Evolutionary conservation across 1,140 invertebrate species (phyloP).

Genomic region (Aplysia californica): DNA sequence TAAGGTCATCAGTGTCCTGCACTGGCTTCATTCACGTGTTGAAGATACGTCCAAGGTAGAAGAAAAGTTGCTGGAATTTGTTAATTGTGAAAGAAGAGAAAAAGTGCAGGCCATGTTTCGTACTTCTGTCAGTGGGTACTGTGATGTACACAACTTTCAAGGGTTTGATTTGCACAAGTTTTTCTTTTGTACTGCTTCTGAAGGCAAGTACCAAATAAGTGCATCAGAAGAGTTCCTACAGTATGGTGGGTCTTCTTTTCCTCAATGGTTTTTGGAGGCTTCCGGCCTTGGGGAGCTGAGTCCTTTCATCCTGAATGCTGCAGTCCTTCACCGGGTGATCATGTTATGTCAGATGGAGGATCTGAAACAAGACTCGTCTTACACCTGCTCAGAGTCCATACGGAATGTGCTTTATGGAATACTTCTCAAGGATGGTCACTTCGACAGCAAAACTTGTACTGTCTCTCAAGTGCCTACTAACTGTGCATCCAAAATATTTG

Average conservation of each 20-base stretch:
- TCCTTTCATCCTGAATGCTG: slow-evolving; percentile 76
- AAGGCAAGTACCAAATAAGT: neutral
- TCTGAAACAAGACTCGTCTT: slow-evolving; percentile 72
- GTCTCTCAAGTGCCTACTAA: too few relatives aligned
- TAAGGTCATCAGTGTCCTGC: slow-evolving; percentile 76
- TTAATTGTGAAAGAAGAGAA: slow-evolving; percentile 45
- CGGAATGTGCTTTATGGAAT: slow-evolving; percentile 77
- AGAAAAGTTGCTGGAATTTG: slow-evolving; percentile 65
- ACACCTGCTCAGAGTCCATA: slow-evolving; percentile 74
- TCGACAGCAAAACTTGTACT: too few relatives aligned
- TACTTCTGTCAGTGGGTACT: slow-evolving; percentile 50
- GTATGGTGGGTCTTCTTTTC: slow-evolving; percentile 55
- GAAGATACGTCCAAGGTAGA: slow-evolving; percentile 74
- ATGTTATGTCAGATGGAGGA: slow-evolving; percentile 81
- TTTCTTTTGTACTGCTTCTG: slow-evolving; percentile 21
- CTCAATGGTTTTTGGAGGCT: slow-evolving; percentile 76
- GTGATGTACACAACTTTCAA: slow-evolving; percentile 28
- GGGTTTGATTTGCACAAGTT: slow-evolving; percentile 32
- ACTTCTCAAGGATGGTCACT: slow-evolving; percentile 64
- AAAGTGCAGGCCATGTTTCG: slow-evolving; percentile 40
- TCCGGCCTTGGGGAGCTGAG: slow-evolving; percentile 74
- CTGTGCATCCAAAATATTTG: too few relatives aligned
- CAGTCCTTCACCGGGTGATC: slow-evolving; percentile 75
- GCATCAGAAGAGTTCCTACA: slow-evolving; percentile 6
- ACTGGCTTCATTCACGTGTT: slow-evolving; percentile 75